phyloP scores from a whole-genome alignment of 2,888 invertebrate species.

The Lasius platythorax region DNA sequence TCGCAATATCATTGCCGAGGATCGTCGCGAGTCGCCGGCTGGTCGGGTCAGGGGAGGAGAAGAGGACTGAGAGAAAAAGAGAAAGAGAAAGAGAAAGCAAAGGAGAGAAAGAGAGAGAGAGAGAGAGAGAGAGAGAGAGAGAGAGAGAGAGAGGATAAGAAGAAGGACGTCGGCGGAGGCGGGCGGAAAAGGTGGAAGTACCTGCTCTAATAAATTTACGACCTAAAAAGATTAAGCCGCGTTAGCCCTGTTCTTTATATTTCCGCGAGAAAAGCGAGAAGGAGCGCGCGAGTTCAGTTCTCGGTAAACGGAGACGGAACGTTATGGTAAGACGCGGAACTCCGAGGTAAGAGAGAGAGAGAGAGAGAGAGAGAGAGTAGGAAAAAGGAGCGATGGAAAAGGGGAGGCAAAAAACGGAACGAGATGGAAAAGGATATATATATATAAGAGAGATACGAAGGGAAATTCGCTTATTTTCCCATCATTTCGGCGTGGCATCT shows the following conservation, averaged over 20 bases:
- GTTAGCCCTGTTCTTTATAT: constrained; percentile 86
- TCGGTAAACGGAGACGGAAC: not conserved
- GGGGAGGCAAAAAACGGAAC: constrained; percentile 52
- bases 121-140: constrained; percentile 16
- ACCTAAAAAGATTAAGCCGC: constrained; percentile 85
- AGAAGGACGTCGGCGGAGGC: constrained; percentile 57
- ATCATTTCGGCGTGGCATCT: constrained; percentile 84
- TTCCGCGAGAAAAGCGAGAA: constrained; percentile 79
- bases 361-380: not conserved
- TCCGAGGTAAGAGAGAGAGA: constrained; percentile 40
- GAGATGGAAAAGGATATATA: constrained; percentile 67
- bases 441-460: constrained; percentile 75
- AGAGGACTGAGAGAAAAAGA: constrained; percentile 5
- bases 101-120: not conserved
- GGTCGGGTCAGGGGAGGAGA: constrained; percentile 45
- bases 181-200: constrained; percentile 74
- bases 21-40: constrained; percentile 61
- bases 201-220: constrained; percentile 85
- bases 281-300: constrained; percentile 38
- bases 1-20: constrained; percentile 83
- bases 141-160: constrained; percentile 47
- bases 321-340: constrained; percentile 9
- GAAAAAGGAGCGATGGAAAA: not conserved
- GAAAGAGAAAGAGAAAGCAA: constrained; percentile 10
- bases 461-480: constrained; percentile 86